Evolutionary conservation across 2,113 vertebrate species (phyloP), one percentile per base, ranked within the genome.

Genomic region (Dascyllus trimaculatus): DNA sequence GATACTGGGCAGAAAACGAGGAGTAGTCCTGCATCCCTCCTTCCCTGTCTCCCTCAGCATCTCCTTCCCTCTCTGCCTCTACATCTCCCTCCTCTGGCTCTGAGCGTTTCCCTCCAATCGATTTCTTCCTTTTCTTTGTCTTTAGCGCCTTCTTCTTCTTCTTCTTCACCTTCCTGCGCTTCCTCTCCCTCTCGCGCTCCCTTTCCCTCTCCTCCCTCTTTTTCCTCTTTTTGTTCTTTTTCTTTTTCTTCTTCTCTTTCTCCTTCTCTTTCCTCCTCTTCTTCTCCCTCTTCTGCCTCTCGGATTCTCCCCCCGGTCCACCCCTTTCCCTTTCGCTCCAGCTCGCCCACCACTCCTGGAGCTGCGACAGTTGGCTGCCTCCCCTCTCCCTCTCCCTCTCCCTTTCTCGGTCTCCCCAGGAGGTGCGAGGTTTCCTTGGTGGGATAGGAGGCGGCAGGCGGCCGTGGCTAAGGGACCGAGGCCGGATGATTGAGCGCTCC

Each of bases 301-400:
- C 95, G 21, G 85, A 25, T n/a, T 95, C 93, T 46, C 80, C 92
- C 64, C 86, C 72, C 4, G 74, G 81, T 49, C 89, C 85, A 26
- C 92, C 78, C 51, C 90, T 86, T 77, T 95, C 94, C 67, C 93
- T 88, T 53, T 95, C 94, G 17, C 89, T 95, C 94, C 95, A 95
- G 70, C 94, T 94, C 22, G 94, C 94, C 94, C 94, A 95, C 94
- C 94, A 95, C 76, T 95, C 94, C 74, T 95, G 95, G 59, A 95
- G 93, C 88, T 95, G 94, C 54, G 93, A 91, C 71, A 95, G 84
- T 72, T 95, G 95, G 85, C 95, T 95, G 15, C 94, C 93, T 1
- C 93, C 94, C 67, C 94, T 87, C 58, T 95, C 94, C 71, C 94
- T 84, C 57, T 89, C 92, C 21, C 92, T 80, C 38, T 93, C 93